A percentile compares a stretch with the other conserved stretches of the same genome.
These are phyloP conservation scores for Drosophila yooni DNA, from an alignment of 2,888 invertebrate genomes.

Conservation along the genomic window DNA sequence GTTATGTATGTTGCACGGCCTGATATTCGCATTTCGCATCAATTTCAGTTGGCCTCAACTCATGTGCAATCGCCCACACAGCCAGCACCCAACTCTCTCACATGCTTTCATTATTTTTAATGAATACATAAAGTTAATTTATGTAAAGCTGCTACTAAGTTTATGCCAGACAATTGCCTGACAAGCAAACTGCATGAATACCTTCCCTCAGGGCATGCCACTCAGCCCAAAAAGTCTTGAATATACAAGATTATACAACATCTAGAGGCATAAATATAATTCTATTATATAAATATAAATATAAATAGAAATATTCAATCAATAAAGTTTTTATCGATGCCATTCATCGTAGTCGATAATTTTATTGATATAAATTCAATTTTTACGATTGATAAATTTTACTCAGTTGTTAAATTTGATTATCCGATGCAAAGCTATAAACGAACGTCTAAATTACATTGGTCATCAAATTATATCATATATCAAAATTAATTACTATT, in stretches of 20 bases:
- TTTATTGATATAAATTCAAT: background rate
- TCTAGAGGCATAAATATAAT: background rate
- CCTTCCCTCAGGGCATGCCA: background rate
- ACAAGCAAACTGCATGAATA: conserved; percentile 6
- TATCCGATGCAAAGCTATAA: background rate
- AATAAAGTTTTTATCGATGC: background rate
- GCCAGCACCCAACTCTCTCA: conserved; percentile 6
- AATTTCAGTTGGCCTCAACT: conserved; percentile 34
- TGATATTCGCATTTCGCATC: conserved; percentile 35
- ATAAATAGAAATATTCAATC: background rate
- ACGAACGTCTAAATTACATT: no score
- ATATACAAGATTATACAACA: background rate
- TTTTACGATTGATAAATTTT: background rate
- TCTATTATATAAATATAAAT: background rate
- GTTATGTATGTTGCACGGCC: background rate
- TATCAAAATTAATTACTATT: background rate
- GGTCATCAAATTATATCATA: background rate
- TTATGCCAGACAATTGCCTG: conserved; percentile 18
- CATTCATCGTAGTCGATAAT: background rate
- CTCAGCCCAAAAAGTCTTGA: background rate
- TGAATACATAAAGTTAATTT: conserved; percentile 55
- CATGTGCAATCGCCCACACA: conserved; percentile 6
- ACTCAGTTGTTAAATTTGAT: background rate
- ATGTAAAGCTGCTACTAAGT: conserved; percentile 39
- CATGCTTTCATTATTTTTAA: conserved; percentile 51